Evolutionary conservation across 2,797 vertebrate species (phyloP), one percentile per base, ranked within the genome.

Genomic region (Neomorphus geoffroyi): DNA sequence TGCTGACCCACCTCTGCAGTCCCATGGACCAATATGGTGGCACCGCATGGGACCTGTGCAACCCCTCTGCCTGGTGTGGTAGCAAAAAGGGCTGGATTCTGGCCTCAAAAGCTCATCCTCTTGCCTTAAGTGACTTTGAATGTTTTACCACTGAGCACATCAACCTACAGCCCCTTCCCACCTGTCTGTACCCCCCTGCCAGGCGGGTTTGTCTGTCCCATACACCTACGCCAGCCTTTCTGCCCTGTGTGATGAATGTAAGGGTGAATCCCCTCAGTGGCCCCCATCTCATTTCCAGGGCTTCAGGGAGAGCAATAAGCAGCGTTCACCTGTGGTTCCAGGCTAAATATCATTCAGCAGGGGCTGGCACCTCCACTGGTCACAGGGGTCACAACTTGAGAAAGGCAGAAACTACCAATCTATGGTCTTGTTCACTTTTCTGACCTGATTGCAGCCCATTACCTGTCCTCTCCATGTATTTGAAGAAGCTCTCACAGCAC

Each of bases 161-260:
- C 65, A n/a, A 16, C 46, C 43, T 15, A 12, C 61, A 23, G 54
- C 28, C 48, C 35, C 74, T 39, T 66, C 48, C 48, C 30, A 9
- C 13, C n/a, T 5, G 11, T 45, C 60, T 1, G 30, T 6, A 4
- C 15, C n/a, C 21, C 33, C 2, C 23, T 17, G 7, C 57, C 37
- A 22, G 17, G 1, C 17, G 3, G 50, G 9, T 18, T 46, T 2
- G 0, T 19, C 53, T 22, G 50, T 33, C 66, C 28, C 35, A 3
- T 9, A 10, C 28, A 10, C 65, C 33, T 2, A 24, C 12, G 39
- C 35, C 5, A 9, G 64, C 37, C 39, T 10, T 41, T 10, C 39
- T 41, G 27, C 13, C 21, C 32, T 1, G 0, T 11, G 46, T 6
- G n/a, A 35, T 2, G 41, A 6, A 7, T 2, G 1, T 0, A 1